Percentiles rank a stretch among this genome's conserved stretches.
Evolutionary conservation across 2,888 invertebrate genomes (phyloP).

Genomic region (Fragum fragum): DNA sequence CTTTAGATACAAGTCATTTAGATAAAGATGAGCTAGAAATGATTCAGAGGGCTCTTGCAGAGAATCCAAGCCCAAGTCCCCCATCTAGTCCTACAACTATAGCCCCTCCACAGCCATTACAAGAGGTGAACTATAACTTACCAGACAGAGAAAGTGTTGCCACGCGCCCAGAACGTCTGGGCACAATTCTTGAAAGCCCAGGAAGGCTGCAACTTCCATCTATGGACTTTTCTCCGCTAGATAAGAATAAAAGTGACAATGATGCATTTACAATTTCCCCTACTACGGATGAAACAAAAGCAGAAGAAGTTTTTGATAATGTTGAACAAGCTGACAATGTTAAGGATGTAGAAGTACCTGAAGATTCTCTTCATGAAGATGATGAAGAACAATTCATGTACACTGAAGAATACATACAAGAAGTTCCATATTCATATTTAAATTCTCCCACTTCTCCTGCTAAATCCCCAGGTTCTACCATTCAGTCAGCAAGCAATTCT

Average conservation of each 20-base stretch:
- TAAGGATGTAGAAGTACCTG: not conserved
- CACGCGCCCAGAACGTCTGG: not conserved
- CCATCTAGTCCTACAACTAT: constrained; percentile 20
- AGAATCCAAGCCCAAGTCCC: constrained; percentile 61
- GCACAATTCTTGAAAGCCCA: constrained; percentile 12
- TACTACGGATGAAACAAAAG: not conserved
- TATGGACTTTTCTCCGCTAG: constrained; percentile 56
- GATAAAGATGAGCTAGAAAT: constrained; percentile 61
- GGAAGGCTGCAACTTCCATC: constrained; percentile 52
- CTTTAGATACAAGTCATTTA: constrained; percentile 52
- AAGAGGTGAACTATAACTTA: not conserved
- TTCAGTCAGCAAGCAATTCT: not conserved
- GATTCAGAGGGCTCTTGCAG: constrained; percentile 61
- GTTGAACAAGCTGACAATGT: not conserved
- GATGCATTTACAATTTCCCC: constrained; percentile 18
- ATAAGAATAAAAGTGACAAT: constrained; percentile 4
- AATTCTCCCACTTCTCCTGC: not conserved
- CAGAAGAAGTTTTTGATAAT: not conserved
- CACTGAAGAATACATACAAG: constrained; percentile 16
- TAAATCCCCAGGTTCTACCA: not conserved
- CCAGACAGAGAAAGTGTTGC: constrained; percentile 11
- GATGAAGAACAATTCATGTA: not conserved
- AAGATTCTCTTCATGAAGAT: not conserved
- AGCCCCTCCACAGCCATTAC: not conserved
- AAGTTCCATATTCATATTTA: not conserved